Conservation (phyloP, 2,888 invertebrate genomes). For the Empis stercorea region DNA sequence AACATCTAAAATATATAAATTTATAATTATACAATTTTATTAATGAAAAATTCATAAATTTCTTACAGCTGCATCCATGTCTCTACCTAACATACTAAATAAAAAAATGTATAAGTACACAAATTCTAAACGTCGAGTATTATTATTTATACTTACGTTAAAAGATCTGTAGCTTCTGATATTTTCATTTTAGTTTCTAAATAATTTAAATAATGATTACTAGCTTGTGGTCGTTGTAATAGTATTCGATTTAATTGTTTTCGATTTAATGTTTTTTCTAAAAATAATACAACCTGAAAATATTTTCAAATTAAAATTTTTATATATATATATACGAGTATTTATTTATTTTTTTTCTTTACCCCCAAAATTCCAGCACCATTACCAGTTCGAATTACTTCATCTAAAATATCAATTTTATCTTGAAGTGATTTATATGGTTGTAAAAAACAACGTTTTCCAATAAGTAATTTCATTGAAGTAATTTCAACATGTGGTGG, state of each 20-base stretch:
- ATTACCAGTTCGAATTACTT: conserved; percentile 55
- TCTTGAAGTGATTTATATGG: conserved; percentile 47
- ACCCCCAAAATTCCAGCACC: conserved; percentile 55
- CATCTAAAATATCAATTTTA: conserved; percentile 58
- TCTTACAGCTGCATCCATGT: conserved; percentile 54
- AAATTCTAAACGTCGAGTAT: no score
- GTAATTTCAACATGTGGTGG: conserved; percentile 27
- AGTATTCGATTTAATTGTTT: conserved; percentile 57
- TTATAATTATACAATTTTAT: conserved; percentile 13
- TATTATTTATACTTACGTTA: conserved; percentile 45
- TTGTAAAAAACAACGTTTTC: conserved; percentile 40
- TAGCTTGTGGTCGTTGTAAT: conserved; percentile 52
- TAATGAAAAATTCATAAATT: neutral
- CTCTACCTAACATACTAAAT: conserved; percentile 53
- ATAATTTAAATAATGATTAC: conserved; percentile 62
- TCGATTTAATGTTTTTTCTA: conserved; percentile 59
- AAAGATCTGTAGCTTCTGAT: conserved; percentile 53
- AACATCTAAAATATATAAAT: conserved; percentile 29
- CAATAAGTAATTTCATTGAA: conserved; percentile 36
- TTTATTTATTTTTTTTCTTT: conserved; percentile 1
- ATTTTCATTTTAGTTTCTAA: conserved; percentile 53
- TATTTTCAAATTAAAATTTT: neutral
- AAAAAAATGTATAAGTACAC: no score
- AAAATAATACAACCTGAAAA: conserved; percentile 55
- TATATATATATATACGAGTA: neutral